Percentiles rank a stretch among this genome's conserved stretches.
Evolutionary conservation across 2,888 invertebrate genomes (phyloP).

Genomic region (Pandemis cinnamomeana): DNA sequence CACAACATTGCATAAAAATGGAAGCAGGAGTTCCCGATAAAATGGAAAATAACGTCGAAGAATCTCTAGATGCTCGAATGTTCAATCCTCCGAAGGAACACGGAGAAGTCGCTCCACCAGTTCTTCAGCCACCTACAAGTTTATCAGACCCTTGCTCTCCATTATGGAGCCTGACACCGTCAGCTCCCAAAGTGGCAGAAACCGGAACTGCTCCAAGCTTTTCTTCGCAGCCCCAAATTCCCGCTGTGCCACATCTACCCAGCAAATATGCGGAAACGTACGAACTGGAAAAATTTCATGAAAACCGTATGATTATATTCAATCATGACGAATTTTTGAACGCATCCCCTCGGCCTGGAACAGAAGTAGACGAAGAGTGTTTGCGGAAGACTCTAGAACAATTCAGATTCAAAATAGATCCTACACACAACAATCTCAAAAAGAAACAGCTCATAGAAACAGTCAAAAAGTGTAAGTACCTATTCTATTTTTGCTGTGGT

Average conservation of each 20-base stretch:
- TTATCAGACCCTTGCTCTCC: neutral
- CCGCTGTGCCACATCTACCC: neutral
- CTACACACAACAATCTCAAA: conserved; percentile 57
- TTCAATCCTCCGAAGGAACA: neutral
- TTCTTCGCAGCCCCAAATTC: neutral
- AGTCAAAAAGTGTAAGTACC: neutral
- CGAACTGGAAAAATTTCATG: conserved; percentile 68
- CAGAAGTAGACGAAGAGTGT: conserved; percentile 62
- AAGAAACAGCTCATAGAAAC: conserved; percentile 44
- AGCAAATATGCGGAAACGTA: conserved; percentile 62
- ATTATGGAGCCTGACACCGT: too few relatives aligned
- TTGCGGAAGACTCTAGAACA: conserved; percentile 60
- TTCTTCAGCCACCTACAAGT: neutral
- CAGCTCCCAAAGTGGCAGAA: too few relatives aligned
- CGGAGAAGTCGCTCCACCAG: neutral
- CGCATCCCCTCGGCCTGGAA: conserved; percentile 63
- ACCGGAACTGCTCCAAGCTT: neutral
- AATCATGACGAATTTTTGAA: conserved; percentile 63
- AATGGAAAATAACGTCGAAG: neutral
- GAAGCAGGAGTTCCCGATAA: neutral
- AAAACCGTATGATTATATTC: conserved; percentile 68
- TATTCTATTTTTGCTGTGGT: neutral
- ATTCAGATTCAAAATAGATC: conserved; percentile 63
- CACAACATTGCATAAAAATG: neutral
- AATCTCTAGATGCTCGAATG: neutral